These are phyloP conservation scores for Tachysurus fulvidraco DNA, from an alignment of 2,113 vertebrate genomes.

Conservation along the genomic window DNA sequence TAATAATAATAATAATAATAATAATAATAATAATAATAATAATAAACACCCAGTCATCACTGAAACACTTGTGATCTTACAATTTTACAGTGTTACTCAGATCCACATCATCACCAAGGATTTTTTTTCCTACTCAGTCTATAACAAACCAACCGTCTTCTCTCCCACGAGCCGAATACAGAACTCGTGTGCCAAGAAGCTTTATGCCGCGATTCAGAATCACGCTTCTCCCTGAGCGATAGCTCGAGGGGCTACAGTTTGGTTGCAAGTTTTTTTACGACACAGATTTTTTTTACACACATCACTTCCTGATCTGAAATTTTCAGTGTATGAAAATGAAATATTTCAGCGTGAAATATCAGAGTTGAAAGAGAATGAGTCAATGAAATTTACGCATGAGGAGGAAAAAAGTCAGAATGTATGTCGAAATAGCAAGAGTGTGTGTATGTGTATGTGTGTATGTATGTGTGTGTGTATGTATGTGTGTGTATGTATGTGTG, in stretches of 20 bases:
- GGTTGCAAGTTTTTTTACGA: not conserved
- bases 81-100: not conserved
- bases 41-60: not conserved
- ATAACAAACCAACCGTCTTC: not conserved
- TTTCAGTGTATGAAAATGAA: too few relatives aligned
- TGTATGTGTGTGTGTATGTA: not conserved
- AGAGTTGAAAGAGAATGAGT: not conserved
- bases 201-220: not conserved
- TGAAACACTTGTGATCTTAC: too few relatives aligned
- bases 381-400: not conserved
- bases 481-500: slow-evolving; percentile 19
- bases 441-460: slow-evolving; percentile 16
- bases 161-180: too few relatives aligned
- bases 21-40: not conserved
- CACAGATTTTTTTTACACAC: too few relatives aligned
- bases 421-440: not conserved
- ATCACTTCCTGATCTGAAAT: not conserved
- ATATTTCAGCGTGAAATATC: too few relatives aligned
- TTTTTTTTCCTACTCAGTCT: not conserved
- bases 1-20: not conserved
- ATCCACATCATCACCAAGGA: not conserved
- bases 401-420: not conserved
- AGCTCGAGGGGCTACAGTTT: not conserved
- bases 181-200: not conserved
- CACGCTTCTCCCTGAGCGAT: not conserved